Percentiles rank a stretch among this genome's conserved stretches.
Conservation (phyloP, 2,797 vertebrate species). For the Sphaeramia orbicularis region DNA sequence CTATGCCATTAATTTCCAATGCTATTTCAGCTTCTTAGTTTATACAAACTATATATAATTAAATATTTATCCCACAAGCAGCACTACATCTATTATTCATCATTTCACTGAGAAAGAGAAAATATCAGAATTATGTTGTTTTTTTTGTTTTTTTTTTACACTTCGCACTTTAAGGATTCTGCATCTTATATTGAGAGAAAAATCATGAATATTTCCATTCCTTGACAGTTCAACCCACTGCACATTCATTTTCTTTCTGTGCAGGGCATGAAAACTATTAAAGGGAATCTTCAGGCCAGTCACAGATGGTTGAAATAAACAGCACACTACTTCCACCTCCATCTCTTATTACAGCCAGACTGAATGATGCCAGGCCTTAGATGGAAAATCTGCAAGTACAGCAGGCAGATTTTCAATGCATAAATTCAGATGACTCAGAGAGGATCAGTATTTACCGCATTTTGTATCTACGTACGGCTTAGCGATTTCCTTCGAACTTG, state of each 20-base stretch:
- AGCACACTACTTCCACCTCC: slow-evolving; percentile 65
- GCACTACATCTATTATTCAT: slow-evolving; percentile 50
- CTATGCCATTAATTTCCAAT: slow-evolving; percentile 1
- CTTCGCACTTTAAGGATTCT: slow-evolving; percentile 28
- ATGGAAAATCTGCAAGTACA: slow-evolving; percentile 71
- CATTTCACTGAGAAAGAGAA: slow-evolving; percentile 22
- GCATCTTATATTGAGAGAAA: slow-evolving; percentile 20
- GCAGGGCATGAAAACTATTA: slow-evolving; percentile 45
- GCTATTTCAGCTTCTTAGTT: slow-evolving; percentile 20
- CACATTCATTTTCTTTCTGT: slow-evolving; percentile 41
- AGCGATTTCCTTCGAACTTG: slow-evolving; percentile 17
- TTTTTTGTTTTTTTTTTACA: too few relatives aligned
- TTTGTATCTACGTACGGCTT: slow-evolving; percentile 22
- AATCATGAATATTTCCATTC: slow-evolving; percentile 15
- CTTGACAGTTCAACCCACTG: slow-evolving; percentile 25
- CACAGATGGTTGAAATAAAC: slow-evolving; percentile 79
- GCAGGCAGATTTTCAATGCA: slow-evolving; percentile 59
- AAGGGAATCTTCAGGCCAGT: slow-evolving; percentile 63
- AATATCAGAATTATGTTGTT: slow-evolving; percentile 37
- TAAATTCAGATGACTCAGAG: slow-evolving; percentile 49
- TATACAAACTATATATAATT: slow-evolving; percentile 33
- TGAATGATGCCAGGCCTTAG: slow-evolving; percentile 61
- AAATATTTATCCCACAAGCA: slow-evolving; percentile 47
- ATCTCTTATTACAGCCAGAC: slow-evolving; percentile 63
- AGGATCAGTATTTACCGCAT: slow-evolving; percentile 45